Base-by-base conservation (phyloP, 2,797 vertebrate genomes). In the Margarornis squamiger region DNA sequence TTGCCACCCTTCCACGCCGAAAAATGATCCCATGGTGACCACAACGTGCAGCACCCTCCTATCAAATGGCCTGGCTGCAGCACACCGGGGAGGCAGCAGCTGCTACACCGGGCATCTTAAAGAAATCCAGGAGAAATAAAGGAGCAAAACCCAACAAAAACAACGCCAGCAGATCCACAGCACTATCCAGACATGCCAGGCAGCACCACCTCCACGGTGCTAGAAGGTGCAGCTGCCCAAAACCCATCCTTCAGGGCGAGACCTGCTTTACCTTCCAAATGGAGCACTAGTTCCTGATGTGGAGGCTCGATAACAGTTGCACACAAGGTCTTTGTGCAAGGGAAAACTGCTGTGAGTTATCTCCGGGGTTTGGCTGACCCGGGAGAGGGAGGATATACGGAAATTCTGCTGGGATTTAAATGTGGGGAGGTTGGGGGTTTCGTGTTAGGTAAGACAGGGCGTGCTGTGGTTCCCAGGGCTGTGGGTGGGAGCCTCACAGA, bases 201-300 rank as follows among this genome's bases (percentile, higher is more conserved):
- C 59, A 6, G 54, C 34, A 18, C 18, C 7, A 62, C 62, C 48
- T n/a, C 83, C 54, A 0, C 2, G 6, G 14, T 16, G 32, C 34
- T 4, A 57, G 9, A 26, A 23, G 0, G 17, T 26, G 57, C 30
- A 70, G 67, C 43, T 8, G 21, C 14, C 46, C 55, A 51, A 85
- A 84, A 16, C 0, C 12, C 73, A 21, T 6, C 13, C 43, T 62
- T 68, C 8, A 52, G 76, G 49, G 23, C 0, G 1, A 52, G 85
- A 80, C 24, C 76, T 83, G 72, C 51, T 92, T 93, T 88, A 51
- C 86, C 92, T 95, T 91, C 51, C 92, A 91, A 85, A 78, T 58
- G 1, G 3, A 86, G 76, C 8, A 0, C 75, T 23, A 14, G 41
- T 30, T 85, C 88, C 86, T 38, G 8, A 39, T 18, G 23, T 59